These are phyloP conservation scores for Mizuhopecten yessoensis DNA, from an alignment of 1,140 invertebrate species.

Conservation along the genomic window DNA sequence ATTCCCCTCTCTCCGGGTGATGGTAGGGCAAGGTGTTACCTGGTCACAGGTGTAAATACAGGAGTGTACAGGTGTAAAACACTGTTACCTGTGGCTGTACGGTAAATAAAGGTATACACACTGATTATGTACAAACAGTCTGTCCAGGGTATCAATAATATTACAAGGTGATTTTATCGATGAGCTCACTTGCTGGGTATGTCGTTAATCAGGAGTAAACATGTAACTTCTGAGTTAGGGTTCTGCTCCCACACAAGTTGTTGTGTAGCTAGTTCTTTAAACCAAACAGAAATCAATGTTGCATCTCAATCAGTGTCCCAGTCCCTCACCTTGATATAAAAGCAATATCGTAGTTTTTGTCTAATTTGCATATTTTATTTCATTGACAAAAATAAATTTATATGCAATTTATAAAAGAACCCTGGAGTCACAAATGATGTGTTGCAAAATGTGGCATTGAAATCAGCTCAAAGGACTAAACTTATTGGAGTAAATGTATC, in stretches of 20 bases:
- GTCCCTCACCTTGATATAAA: not conserved
- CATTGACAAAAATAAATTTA: no score
- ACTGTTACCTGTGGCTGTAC: not conserved
- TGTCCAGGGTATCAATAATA: not conserved
- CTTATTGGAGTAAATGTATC: no score
- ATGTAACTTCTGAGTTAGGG: not conserved
- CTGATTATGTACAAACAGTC: no score
- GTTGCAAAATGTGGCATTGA: no score
- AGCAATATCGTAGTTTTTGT: not conserved
- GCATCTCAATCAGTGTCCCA: not conserved
- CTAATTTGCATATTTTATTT: not conserved
- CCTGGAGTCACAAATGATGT: no score
- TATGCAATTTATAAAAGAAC: no score
- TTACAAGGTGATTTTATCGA: conserved; percentile 25
- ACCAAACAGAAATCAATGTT: not conserved
- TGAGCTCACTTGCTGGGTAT: not conserved
- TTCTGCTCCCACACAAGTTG: not conserved
- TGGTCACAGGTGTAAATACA: conserved; percentile 17
- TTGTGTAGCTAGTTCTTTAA: not conserved
- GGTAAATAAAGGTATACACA: no score
- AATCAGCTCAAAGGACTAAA: no score
- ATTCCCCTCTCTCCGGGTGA: not conserved
- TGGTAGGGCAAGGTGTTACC: not conserved
- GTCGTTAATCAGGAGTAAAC: not conserved
- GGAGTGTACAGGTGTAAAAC: conserved; percentile 24